Conservation (phyloP, 1,140 invertebrate species). For the Ostrea edulis region DNA sequence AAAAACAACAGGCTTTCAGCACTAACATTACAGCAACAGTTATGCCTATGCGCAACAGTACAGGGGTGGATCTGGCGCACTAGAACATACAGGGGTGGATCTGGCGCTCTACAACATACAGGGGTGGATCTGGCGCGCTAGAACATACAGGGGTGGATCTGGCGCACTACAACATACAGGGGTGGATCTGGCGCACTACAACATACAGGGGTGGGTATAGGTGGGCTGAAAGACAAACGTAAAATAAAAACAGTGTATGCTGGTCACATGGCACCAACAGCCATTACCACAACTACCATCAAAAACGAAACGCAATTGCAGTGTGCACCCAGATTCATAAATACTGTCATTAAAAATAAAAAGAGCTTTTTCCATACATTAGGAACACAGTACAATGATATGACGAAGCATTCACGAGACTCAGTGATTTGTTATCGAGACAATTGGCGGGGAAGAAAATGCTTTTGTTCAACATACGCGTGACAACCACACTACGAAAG, state of each 20-base stretch:
- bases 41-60: no score
- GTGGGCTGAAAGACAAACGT: slow-evolving; percentile 2
- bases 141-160: no score
- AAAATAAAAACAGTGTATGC: not conserved
- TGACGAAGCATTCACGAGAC: not conserved
- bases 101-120: no score
- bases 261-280: not conserved
- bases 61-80: no score
- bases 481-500: no score
- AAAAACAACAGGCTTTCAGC: not conserved
- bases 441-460: not conserved
- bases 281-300: not conserved
- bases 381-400: not conserved
- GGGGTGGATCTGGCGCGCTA: no score
- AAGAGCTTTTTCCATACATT: not conserved
- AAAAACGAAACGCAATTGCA: not conserved
- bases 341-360: not conserved
- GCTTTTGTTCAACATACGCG: no score
- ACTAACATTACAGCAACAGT: not conserved
- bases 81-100: no score
- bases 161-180: no score
- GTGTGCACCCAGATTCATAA: not conserved
- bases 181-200: no score
- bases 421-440: slow-evolving; percentile 18
- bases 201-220: no score